phyloP scores from a whole-genome alignment of 2,888 invertebrate species.

The Geotrupes spiniger region DNA sequence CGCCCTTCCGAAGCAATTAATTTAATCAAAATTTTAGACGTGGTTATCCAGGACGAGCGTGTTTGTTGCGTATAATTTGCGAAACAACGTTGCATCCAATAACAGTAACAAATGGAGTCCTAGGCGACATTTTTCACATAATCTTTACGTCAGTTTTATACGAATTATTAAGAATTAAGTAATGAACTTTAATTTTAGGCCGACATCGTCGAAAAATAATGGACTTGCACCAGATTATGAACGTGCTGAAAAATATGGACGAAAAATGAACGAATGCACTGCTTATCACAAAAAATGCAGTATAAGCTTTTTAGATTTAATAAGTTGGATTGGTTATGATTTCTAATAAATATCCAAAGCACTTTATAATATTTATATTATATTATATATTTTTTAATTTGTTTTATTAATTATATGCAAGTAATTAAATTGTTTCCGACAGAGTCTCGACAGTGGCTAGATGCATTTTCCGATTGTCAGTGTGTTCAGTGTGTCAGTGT shows the following conservation, averaged over 20 bases:
- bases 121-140: conserved; percentile 71
- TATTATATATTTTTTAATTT: too few species aligned
- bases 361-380: too few species aligned
- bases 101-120: conserved; percentile 59
- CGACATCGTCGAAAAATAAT: conserved; percentile 59
- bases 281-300: conserved; percentile 54
- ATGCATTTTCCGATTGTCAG: too few species aligned
- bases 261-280: conserved; percentile 50
- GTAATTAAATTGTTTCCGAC: too few species aligned
- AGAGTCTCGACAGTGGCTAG: too few species aligned
- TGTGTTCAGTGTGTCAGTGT: too few species aligned
- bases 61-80: conserved; percentile 71
- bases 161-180: neutral
- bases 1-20: too few species aligned
- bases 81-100: conserved; percentile 69
- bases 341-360: conserved; percentile 14
- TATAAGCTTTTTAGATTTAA: conserved; percentile 56
- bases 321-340: conserved; percentile 41
- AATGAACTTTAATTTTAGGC: conserved; percentile 51
- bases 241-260: conserved; percentile 37
- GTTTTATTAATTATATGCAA: too few species aligned
- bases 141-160: conserved; percentile 62
- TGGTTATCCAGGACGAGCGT: conserved; percentile 63
- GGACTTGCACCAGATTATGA: conserved; percentile 28
- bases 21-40: too few species aligned